Evolutionary conservation across 2,113 vertebrate genomes (phyloP).

Genomic region (Acrocephalus kingi): DNA sequence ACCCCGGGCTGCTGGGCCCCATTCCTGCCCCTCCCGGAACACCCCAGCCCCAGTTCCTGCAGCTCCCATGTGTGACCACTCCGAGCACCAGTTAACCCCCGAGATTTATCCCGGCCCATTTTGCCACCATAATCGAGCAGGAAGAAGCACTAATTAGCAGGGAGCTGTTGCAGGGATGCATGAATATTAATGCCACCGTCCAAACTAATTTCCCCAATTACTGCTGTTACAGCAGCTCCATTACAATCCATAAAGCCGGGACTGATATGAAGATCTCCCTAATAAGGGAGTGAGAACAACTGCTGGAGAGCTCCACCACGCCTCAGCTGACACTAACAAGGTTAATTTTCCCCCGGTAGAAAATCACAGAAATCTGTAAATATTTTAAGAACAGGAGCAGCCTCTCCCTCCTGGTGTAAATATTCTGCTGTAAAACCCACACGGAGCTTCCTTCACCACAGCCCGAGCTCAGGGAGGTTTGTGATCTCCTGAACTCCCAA

Average conservation of each 20-base stretch:
- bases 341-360: neutral
- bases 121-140: neutral
- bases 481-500: neutral
- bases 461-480: neutral
- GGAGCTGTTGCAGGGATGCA: conserved; percentile 31
- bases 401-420: neutral
- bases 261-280: conserved; percentile 2
- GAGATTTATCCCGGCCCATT: neutral
- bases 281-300: neutral
- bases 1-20: neutral
- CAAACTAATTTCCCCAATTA: conserved; percentile 63
- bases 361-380: neutral
- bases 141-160: conserved; percentile 32
- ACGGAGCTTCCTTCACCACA: neutral
- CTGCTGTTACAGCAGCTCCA: conserved; percentile 29
- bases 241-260: conserved; percentile 38
- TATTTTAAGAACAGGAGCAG: neutral
- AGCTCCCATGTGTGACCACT: neutral
- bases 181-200: conserved; percentile 65
- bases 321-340: neutral
- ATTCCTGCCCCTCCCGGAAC: rapidly evolving
- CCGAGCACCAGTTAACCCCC: neutral
- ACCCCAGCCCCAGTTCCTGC: rapidly evolving
- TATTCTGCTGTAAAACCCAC: neutral
- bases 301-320: neutral